A percentile compares a stretch with the other conserved stretches of the same genome.
phyloP scores from a whole-genome alignment of 23 tunicate species.

The Oikopleura dioica region DNA sequence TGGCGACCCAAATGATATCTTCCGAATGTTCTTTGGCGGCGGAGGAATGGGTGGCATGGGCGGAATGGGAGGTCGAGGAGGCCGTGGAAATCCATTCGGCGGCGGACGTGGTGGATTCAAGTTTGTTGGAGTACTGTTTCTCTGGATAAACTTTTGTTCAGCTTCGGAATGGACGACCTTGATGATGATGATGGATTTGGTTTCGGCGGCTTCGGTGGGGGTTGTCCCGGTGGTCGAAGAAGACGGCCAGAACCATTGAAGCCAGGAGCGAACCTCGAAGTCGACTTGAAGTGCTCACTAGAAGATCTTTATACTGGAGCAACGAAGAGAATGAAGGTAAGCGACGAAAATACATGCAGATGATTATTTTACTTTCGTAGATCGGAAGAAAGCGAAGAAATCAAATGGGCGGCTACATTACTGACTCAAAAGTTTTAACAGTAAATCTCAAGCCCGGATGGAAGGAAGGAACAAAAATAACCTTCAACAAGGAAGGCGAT shows the following conservation, averaged over 20 bases:
- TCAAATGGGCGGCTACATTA: neutral
- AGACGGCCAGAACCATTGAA: neutral
- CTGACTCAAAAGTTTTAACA: neutral
- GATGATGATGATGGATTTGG: neutral
- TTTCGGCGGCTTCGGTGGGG: neutral
- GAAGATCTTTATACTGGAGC: neutral
- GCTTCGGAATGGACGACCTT: neutral
- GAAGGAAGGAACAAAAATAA: neutral
- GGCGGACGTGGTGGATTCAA: too few species aligned
- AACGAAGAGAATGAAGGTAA: neutral
- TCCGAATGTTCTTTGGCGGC: slow-evolving; percentile 58
- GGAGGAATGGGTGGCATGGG: neutral
- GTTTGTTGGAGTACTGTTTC: too few species aligned
- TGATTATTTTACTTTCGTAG: neutral
- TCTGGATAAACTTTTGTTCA: neutral
- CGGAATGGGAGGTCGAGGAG: too few species aligned
- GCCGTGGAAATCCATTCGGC: too few species aligned
- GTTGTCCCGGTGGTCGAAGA: neutral
- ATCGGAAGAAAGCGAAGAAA: neutral
- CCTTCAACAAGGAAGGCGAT: neutral
- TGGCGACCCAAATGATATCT: slow-evolving; percentile 47
- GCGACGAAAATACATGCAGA: neutral
- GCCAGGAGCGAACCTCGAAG: neutral
- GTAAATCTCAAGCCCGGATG: neutral
- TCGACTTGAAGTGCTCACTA: neutral